Base-by-base conservation (phyloP, 2,888 invertebrate genomes). In the Pardosa pseudoannulata region DNA sequence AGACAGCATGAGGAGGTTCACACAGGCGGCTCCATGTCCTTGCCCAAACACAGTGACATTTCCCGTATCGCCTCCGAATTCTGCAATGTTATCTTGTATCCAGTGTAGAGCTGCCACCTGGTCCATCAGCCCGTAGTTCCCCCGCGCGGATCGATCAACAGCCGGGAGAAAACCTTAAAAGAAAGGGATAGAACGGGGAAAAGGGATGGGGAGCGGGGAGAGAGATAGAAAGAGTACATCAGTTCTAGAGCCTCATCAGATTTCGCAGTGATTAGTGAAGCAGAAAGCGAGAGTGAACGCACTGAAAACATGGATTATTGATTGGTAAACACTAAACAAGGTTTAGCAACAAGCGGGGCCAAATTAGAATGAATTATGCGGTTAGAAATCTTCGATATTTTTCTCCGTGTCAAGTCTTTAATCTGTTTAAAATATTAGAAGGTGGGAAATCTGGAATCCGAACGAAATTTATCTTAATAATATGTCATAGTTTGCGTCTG, bases 81-180 rank as follows among this genome's bases (percentile, higher is more conserved):
- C 94, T 9, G 94, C 96, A 87, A 99, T 96, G 92, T 98, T 98
- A 91, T 97, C 97, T 91, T 97, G 96, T 87, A 99, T 95, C 98
- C 98, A 99, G 91, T 98, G 97, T 70, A 99, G 93, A 0, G 98
- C 98, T 0, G 98, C 98, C 91, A 98, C 96, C 93, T 98, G 97
- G 93, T 98, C 99, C 96, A 98, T 97, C 89, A 99, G 94, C 0
- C 98, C 99, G 92, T 98, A 98, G 94, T 99, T 99, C 46, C 93
- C 93, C 46, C 89, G 32, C 0, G 89, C 90, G 13, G 90, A 85
- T 29, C 88, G 88, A 67, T 88, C 88, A 36, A 88, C 73, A 19
- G 87, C 88, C 31, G 89, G 89, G 29, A 89, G 81, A 68, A 89
- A 89, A 36, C 89, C 89, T 89, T 19, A n/a, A 31, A 29, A 29